Conservation (phyloP, 2,113 vertebrate species). For the Raja brachyura region DNA sequence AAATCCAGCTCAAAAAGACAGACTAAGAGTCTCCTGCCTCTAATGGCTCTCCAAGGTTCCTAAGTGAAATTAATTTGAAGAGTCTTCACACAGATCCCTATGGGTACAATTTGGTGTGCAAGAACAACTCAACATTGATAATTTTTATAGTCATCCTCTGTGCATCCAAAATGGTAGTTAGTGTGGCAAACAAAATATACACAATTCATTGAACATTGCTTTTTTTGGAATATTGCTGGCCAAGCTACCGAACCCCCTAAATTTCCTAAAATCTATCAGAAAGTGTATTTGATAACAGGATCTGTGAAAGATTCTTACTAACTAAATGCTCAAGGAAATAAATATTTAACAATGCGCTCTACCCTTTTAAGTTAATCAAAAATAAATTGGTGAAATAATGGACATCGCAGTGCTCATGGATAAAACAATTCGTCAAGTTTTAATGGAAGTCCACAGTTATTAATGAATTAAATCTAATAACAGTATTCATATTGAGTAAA, state of each 20-base stretch:
- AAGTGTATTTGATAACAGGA: not conserved
- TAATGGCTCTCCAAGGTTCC: slow-evolving; percentile 30
- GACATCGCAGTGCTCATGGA: not conserved
- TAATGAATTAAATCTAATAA: not conserved
- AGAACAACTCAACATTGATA: not conserved
- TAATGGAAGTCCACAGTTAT: not conserved
- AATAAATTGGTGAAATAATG: not conserved
- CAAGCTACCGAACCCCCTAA: not conserved
- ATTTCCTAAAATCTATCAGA: not conserved
- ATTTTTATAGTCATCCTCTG: not conserved
- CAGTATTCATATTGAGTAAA: not conserved
- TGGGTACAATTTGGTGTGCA: not conserved
- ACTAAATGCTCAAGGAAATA: not conserved
- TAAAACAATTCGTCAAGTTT: not conserved
- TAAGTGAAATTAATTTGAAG: slow-evolving; percentile 27
- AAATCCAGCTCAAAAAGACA: slow-evolving; percentile 25
- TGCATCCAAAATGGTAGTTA: not conserved
- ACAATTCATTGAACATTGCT: not conserved
- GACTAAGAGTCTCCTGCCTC: slow-evolving; percentile 3
- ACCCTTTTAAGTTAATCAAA: not conserved
- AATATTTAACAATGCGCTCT: not conserved
- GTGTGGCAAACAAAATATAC: not conserved
- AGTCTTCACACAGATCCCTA: slow-evolving; percentile 26
- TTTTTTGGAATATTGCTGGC: not conserved
- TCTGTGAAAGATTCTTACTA: not conserved